phyloP scores from a whole-genome alignment of 2,113 vertebrate genomes.

The Rhodinocichla rosea region DNA sequence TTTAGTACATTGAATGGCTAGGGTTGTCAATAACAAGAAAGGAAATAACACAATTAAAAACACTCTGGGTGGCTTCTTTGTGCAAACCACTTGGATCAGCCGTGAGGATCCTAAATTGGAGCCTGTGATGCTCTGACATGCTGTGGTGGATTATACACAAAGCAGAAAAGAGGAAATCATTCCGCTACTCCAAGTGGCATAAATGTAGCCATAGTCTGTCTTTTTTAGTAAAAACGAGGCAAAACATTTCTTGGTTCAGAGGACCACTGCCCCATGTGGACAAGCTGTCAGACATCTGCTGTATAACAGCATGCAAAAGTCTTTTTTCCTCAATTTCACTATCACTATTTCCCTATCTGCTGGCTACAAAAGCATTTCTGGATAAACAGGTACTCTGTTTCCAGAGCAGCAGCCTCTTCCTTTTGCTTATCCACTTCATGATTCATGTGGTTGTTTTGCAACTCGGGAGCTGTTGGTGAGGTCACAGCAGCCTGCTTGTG shows the following conservation, averaged over 20 bases:
- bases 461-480: background rate
- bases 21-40: background rate
- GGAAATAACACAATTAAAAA: background rate
- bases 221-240: background rate
- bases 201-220: background rate
- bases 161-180: background rate
- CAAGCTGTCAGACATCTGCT: background rate
- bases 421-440: background rate
- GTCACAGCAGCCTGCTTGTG: background rate
- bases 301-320: background rate
- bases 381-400: background rate
- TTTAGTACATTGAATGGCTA: background rate
- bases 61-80: background rate
- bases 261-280: background rate
- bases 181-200: background rate
- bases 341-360: background rate
- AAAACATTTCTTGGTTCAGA: background rate
- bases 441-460: background rate
- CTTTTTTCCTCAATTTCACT: background rate
- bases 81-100: background rate
- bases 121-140: rapidly evolving
- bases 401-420: background rate
- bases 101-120: background rate
- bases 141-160: background rate
- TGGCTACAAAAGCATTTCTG: background rate